A percentile compares a stretch with the other conserved stretches of the same genome.
Evolutionary conservation across 2,797 vertebrate species (phyloP).

Genomic region (Hirundo rustica): DNA sequence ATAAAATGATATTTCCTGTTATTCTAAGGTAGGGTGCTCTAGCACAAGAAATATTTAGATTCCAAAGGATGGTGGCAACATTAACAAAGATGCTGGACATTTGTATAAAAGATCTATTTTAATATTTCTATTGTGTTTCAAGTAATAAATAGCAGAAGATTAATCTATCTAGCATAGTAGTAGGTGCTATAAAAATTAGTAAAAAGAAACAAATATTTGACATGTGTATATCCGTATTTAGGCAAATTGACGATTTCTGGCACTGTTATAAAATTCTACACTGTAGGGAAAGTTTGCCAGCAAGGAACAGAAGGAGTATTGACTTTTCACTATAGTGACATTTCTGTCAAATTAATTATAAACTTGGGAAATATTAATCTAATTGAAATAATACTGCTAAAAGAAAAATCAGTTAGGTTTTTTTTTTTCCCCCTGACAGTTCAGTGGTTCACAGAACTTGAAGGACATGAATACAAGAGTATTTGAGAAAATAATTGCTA

Average conservation of each 20-base stretch:
- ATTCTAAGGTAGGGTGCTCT: background rate
- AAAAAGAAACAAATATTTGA: conserved; percentile 62
- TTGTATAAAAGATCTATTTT: background rate
- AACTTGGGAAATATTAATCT: conserved; percentile 54
- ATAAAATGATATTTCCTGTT: background rate
- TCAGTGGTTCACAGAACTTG: conserved; percentile 7
- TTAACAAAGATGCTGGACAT: background rate
- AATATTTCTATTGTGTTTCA: background rate
- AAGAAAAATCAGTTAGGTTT: background rate
- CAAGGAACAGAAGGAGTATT: conserved; percentile 65
- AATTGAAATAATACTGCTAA: conserved; percentile 43
- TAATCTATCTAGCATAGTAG: background rate
- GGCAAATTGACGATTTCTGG: conserved; percentile 49
- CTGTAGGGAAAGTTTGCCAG: conserved; percentile 58
- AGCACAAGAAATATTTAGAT: background rate
- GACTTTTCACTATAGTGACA: conserved; percentile 62
- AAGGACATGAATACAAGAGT: background rate
- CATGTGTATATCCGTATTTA: conserved; percentile 53
- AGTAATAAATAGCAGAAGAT: background rate
- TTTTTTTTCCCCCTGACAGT: background rate
- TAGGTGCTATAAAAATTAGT: conserved; percentile 20
- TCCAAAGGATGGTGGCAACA: background rate
- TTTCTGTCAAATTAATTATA: conserved; percentile 66
- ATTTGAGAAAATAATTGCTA: background rate
- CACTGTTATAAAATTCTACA: conserved; percentile 21